phyloP scores from a whole-genome alignment of 2,113 vertebrate species.

The Pomatostomus ruficeps region DNA sequence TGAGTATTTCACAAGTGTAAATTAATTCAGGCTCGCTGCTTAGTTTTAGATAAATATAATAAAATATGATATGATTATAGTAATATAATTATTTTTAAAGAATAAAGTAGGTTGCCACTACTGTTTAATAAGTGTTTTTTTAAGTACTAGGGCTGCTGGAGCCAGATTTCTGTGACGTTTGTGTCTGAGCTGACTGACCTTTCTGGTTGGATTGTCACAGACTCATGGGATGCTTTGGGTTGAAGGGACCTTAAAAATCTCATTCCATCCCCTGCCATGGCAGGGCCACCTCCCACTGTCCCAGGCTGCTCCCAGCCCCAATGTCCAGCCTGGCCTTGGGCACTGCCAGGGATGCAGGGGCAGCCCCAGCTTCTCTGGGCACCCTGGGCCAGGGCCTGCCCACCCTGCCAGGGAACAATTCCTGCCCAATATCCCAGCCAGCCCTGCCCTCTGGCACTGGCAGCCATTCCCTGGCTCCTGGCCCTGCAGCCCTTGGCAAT shows the following conservation, averaged over 20 bases:
- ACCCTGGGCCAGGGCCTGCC: background rate
- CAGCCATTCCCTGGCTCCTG: background rate
- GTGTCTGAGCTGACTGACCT: background rate
- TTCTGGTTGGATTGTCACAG: background rate
- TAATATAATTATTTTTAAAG: background rate
- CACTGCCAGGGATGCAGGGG: background rate
- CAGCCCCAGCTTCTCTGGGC: background rate
- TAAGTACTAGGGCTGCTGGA: background rate
- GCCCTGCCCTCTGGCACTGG: background rate
- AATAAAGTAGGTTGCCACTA: background rate
- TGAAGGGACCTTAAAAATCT: accelerated
- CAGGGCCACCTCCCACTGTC: background rate
- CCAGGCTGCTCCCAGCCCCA: background rate
- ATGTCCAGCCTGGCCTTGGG: background rate
- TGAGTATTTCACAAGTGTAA: background rate
- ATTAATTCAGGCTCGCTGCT: background rate
- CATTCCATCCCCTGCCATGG: accelerated
- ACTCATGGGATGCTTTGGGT: background rate
- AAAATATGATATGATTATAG: too few species aligned
- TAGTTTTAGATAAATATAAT: background rate
- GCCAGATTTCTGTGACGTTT: background rate
- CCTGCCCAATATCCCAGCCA: background rate
- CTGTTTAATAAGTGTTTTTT: background rate
- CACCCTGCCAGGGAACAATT: background rate
- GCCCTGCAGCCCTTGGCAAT: background rate